A percentile compares a stretch with the other conserved stretches of the same genome.
These are phyloP conservation scores for Zaprionus camerounensis DNA, from an alignment of 1,140 invertebrate genomes.

Conservation along the genomic window DNA sequence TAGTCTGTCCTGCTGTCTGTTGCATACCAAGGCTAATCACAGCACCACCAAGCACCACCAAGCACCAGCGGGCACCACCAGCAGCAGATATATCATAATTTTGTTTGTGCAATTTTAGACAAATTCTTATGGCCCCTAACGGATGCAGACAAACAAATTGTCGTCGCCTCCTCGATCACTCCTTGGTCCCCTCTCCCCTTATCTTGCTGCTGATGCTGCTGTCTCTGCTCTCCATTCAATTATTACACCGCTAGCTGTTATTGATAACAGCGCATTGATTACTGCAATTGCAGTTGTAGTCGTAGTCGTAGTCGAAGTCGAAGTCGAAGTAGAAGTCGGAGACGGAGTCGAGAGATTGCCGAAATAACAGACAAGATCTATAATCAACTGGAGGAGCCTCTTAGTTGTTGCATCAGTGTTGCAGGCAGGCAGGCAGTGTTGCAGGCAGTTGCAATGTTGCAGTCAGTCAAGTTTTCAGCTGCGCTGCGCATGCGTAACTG, in stretches of 20 bases:
- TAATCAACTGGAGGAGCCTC: conserved; percentile 31
- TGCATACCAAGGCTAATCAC: conserved; percentile 57
- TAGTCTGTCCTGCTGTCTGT: background rate
- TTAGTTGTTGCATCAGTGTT: conserved; percentile 17
- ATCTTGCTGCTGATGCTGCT: background rate
- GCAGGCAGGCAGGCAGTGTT: conserved; percentile 30
- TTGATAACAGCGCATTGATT: conserved; percentile 61
- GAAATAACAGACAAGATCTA: conserved; percentile 48
- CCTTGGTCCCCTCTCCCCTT: conserved; percentile 1
- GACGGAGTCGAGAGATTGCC: conserved; percentile 17
- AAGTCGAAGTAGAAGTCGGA: background rate
- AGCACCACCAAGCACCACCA: conserved; percentile 33
- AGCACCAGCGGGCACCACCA: conserved; percentile 13
- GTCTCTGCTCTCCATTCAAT: conserved; percentile 36
- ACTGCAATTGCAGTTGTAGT: conserved; percentile 45
- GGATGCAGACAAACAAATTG: conserved; percentile 39
- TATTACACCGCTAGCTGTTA: conserved; percentile 57
- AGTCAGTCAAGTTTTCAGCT: conserved; percentile 51
- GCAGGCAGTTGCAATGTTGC: conserved; percentile 29
- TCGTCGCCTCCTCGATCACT: conserved; percentile 3
- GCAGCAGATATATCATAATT: conserved; percentile 71
- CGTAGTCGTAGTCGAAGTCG: background rate
- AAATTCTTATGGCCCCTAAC: conserved; percentile 59
- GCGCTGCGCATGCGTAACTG: conserved; percentile 74
- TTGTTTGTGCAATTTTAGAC: conserved; percentile 74